These are phyloP conservation scores for Suillia variegata DNA, from an alignment of 2,888 invertebrate genomes.

Conservation along the genomic window DNA sequence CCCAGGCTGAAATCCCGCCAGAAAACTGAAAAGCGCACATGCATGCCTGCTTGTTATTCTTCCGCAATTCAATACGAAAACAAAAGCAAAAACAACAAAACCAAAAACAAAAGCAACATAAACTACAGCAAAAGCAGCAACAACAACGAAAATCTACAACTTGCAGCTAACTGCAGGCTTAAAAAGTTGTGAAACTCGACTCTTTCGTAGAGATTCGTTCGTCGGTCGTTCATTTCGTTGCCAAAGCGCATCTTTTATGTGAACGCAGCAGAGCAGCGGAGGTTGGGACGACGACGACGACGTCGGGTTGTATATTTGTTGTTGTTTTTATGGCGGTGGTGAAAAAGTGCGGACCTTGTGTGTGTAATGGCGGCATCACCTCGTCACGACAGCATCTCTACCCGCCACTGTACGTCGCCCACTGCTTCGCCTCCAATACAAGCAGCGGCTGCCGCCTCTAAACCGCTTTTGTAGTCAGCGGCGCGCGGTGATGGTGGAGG, in stretches of 20 bases:
- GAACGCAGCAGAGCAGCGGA: not conserved
- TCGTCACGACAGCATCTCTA: not conserved
- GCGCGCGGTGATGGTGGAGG: too few species aligned
- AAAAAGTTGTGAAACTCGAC: slow-evolving; percentile 2
- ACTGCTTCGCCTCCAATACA: not conserved
- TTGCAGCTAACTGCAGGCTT: not conserved
- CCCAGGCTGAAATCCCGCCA: not conserved
- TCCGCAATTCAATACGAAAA: slow-evolving; percentile 46
- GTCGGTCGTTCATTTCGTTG: not conserved
- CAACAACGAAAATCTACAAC: slow-evolving; percentile 28
- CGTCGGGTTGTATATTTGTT: not conserved
- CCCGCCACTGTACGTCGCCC: not conserved
- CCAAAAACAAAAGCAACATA: slow-evolving; percentile 27
- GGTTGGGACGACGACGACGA: not conserved
- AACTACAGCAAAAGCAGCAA: too few species aligned
- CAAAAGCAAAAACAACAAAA: slow-evolving; percentile 28
- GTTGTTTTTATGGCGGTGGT: too few species aligned
- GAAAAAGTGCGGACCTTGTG: not conserved
- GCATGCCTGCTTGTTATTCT: slow-evolving; percentile 40
- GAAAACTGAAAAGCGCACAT: slow-evolving; percentile 12
- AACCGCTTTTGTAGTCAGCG: not conserved
- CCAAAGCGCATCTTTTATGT: not conserved
- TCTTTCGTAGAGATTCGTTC: not conserved
- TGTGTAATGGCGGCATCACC: not conserved
- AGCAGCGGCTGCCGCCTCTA: not conserved